Evolutionary conservation across 2,888 invertebrate species (phyloP), one percentile per base, ranked within the genome.

Genomic region (Onchidella celtica): DNA sequence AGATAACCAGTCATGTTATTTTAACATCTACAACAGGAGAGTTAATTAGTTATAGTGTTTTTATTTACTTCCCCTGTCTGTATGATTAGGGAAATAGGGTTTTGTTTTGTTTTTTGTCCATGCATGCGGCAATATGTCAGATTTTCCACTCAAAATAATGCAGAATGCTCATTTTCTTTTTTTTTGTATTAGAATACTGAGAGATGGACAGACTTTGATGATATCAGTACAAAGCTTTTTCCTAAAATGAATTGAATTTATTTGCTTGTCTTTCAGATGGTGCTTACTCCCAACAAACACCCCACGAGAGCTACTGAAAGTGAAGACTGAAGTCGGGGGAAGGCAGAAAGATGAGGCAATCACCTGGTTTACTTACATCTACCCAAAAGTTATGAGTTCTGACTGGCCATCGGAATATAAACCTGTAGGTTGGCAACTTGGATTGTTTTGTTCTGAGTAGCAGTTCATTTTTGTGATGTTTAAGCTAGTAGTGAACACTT

Each of bases 331-430:
- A 3, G 96, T 98, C 92, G 99, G 98, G n/a, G 98, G 99, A 0
- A 98, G 98, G 92, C 99, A 99, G 92, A 95, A 97, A 76, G 99
- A 99, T 92, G 99, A 99, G 94, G 99, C 99, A 57, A 96, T 99
- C 79, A 98, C 98, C 0, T 99, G 99, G 99, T 99, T 99, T 93
- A 96, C 96, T 90, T 95, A 97, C 63, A 97, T 99, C 89, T 99
- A 99, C 94, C 99, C 99, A 21, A 96, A 96, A 93, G 98, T 98
- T 29, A 96, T 97, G 93, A 94, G 96, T 85, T 95, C 97, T 17
- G 94, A 95, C 40, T 99, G 99, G 99, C 99, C 99, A 29, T 94
- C 95, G 88, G 96, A 98, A 93, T 99, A 95, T 93, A 95, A 96
- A 93, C 98, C 99, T 73, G 96, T 96, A 94, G 92, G 93, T 85